Percentiles rank a stretch among this genome's conserved stretches.
Conservation (phyloP, 2,888 invertebrate genomes). For the Drosophila borborema region DNA sequence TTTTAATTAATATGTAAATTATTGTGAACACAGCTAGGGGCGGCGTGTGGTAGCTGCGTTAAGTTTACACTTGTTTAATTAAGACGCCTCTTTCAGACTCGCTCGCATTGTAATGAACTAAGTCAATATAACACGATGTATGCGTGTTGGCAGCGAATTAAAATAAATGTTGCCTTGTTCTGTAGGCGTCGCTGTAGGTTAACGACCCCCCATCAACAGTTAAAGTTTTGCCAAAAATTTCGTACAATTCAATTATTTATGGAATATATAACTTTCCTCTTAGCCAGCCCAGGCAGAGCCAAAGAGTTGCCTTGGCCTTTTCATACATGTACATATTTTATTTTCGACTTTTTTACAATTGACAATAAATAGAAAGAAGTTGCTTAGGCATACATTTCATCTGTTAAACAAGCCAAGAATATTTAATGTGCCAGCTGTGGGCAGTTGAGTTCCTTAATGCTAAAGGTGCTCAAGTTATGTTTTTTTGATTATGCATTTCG, state of each 20-base stretch:
- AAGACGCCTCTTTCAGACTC: slow-evolving; percentile 37
- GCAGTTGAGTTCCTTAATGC: slow-evolving; percentile 30
- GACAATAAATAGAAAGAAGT: not conserved
- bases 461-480: slow-evolving; percentile 27
- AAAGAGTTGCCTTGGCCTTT: slow-evolving; percentile 35
- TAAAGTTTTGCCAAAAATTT: slow-evolving; percentile 9
- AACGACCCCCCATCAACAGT: not conserved
- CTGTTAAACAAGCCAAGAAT: not conserved
- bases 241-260: slow-evolving; percentile 57
- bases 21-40: slow-evolving; percentile 35
- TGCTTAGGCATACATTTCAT: slow-evolving; percentile 13
- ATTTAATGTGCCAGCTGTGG: not conserved
- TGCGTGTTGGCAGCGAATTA: slow-evolving; percentile 51
- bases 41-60: not conserved
- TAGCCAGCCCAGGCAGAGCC: slow-evolving; percentile 16
- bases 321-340: slow-evolving; percentile 29
- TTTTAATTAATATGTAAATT: slow-evolving; percentile 80
- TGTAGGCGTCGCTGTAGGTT: not conserved
- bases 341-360: not conserved
- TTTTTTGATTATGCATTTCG: slow-evolving; percentile 3
- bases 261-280: slow-evolving; percentile 60
- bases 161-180: slow-evolving; percentile 10
- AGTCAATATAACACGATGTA: slow-evolving; percentile 25
- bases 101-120: slow-evolving; percentile 23
- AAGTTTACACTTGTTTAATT: slow-evolving; percentile 45